These are phyloP conservation scores for Acromyrmex heyeri DNA, from an alignment of 1,140 invertebrate species.

Conservation along the genomic window DNA sequence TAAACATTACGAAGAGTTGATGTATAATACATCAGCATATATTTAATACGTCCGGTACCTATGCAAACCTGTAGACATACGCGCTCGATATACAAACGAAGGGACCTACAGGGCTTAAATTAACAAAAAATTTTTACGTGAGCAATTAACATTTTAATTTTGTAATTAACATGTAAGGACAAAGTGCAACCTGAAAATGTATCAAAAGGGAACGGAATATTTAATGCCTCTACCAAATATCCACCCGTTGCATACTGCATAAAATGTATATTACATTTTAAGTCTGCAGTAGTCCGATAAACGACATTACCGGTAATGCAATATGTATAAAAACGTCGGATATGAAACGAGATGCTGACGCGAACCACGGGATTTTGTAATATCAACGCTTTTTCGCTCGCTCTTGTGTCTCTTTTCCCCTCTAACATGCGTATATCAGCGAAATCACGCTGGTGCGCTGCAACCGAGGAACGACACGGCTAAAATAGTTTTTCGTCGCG, in stretches of 20 bases:
- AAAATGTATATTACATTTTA: conserved; percentile 51
- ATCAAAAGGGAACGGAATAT: conserved; percentile 20
- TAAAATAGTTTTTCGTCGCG: conserved; percentile 75
- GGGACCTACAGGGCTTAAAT: neutral
- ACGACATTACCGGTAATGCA: conserved; percentile 55
- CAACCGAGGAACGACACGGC: conserved; percentile 53
- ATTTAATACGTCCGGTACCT: conserved; percentile 8
- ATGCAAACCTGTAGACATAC: neutral
- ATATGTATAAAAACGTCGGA: conserved; percentile 51
- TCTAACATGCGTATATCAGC: conserved; percentile 43
- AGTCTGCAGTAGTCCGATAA: conserved; percentile 35
- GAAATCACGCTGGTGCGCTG: conserved; percentile 52
- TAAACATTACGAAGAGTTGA: conserved; percentile 23
- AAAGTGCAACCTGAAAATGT: conserved; percentile 35
- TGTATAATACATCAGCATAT: neutral
- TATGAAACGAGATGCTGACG: conserved; percentile 56
- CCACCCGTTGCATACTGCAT: neutral
- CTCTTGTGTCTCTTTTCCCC: neutral
- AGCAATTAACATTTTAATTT: conserved; percentile 54
- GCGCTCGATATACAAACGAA: neutral
- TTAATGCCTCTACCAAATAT: conserved; percentile 39
- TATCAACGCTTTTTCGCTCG: conserved; percentile 48
- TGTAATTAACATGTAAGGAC: conserved; percentile 35
- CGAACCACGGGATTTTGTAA: conserved; percentile 49
- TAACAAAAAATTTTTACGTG: conserved; percentile 11